phyloP scores from a whole-genome alignment of 1,140 invertebrate species.

The Drosophila grimshawi region DNA sequence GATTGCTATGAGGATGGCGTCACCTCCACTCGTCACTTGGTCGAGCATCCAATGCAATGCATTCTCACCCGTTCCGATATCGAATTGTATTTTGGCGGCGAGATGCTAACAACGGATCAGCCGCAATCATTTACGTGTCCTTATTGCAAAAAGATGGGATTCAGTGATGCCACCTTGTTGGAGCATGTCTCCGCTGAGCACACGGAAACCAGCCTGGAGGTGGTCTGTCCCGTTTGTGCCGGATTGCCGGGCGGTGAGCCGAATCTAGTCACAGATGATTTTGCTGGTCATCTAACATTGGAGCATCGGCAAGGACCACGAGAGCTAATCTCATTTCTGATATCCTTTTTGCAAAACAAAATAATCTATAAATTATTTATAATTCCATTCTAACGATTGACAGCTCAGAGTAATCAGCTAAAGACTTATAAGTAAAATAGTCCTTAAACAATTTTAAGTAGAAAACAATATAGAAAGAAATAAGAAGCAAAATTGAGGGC shows the following conservation, averaged over 20 bases:
- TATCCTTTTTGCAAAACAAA: slow-evolving; percentile 86
- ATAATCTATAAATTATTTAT: background rate
- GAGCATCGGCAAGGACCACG: slow-evolving; percentile 95
- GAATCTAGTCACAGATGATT: slow-evolving; percentile 98
- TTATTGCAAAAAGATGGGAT: slow-evolving; percentile 97
- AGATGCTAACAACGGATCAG: slow-evolving; percentile 94
- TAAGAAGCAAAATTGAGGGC: no score
- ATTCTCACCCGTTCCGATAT: slow-evolving; percentile 98
- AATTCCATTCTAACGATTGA: no score
- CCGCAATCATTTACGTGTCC: slow-evolving; percentile 98
- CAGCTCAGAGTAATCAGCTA: no score
- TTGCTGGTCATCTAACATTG: slow-evolving; percentile 96
- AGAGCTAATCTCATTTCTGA: slow-evolving; percentile 94
- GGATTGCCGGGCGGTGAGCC: slow-evolving; percentile 97
- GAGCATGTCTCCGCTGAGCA: slow-evolving; percentile 93
- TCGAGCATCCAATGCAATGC: slow-evolving; percentile 99
- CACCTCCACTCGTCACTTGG: slow-evolving; percentile 95
- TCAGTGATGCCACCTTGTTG: slow-evolving; percentile 95
- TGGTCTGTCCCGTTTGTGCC: slow-evolving; percentile 98
- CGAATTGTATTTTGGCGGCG: slow-evolving; percentile 98
- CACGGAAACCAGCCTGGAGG: slow-evolving; percentile 85
- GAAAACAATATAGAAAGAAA: no score
- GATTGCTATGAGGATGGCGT: slow-evolving; percentile 97
- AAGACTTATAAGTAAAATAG: no score
- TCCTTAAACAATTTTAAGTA: no score